Conservation (phyloP, 2,888 invertebrate species). For the Andricus quercusramuli region DNA sequence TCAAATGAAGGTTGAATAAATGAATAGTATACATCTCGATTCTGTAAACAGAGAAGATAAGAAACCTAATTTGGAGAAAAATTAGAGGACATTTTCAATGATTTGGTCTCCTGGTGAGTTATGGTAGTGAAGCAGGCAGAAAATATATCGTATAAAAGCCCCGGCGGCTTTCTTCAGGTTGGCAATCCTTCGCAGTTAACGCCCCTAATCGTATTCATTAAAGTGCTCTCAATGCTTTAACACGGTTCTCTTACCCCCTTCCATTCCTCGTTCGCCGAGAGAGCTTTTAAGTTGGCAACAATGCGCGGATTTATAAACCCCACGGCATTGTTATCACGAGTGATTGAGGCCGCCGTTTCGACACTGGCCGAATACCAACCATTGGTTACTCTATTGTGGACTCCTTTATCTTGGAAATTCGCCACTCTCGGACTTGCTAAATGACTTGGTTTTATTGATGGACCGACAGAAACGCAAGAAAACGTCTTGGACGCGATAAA, state of each 20-base stretch:
- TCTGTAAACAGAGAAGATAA: conserved; percentile 18
- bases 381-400: conserved; percentile 75
- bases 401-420: conserved; percentile 78
- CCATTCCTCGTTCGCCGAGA: conserved; percentile 46
- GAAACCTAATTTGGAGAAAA: conserved; percentile 42
- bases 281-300: conserved; percentile 78
- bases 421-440: conserved; percentile 69
- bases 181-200: conserved; percentile 75
- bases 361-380: conserved; percentile 78
- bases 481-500: conserved; percentile 54
- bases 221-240: conserved; percentile 77
- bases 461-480: conserved; percentile 60
- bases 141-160: conserved; percentile 32
- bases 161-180: conserved; percentile 65
- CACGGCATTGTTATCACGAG: conserved; percentile 76
- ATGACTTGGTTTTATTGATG: conserved; percentile 77
- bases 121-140: conserved; percentile 21
- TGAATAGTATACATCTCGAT: conserved; percentile 8
- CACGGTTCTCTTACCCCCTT: conserved; percentile 64
- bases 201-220: conserved; percentile 77
- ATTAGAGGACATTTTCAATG: conserved; percentile 32
- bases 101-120: conserved; percentile 28
- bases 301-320: conserved; percentile 78
- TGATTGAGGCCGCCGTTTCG: conserved; percentile 76
- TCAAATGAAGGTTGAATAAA: neutral